These are phyloP conservation scores for Diadema setosum DNA, from an alignment of 35 echinoderm and acorn worm species.

Conservation along the genomic window DNA sequence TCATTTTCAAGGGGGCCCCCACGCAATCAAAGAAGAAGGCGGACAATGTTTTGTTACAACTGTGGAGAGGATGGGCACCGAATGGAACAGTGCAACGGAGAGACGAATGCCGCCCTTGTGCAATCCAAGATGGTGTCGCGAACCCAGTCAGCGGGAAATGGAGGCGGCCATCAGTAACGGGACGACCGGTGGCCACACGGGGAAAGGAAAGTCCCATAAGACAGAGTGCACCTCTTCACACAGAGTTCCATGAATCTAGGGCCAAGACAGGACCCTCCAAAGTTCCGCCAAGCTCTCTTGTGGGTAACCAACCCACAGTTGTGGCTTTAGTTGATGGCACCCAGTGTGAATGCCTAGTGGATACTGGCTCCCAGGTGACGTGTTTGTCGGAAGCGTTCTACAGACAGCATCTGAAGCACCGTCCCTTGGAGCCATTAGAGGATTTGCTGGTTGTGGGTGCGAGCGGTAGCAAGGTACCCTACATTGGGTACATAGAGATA, in stretches of 20 bases:
- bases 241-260: too few relatives aligned
- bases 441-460: slow-evolving; percentile 16
- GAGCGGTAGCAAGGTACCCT: slow-evolving; percentile 46
- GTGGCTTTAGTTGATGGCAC: not conserved
- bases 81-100: not conserved
- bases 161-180: too few relatives aligned
- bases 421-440: slow-evolving; percentile 6
- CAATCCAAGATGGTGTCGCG: not conserved
- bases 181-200: not conserved
- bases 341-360: not conserved
- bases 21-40: not conserved
- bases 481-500: slow-evolving; percentile 33
- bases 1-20: not conserved
- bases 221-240: too few relatives aligned
- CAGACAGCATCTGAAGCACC: not conserved
- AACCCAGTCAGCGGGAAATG: too few relatives aligned
- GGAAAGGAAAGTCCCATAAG: not conserved
- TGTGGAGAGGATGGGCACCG: slow-evolving; percentile 33
- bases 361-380: slow-evolving; percentile 57
- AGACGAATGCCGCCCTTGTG: not conserved
- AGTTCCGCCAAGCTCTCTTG: too few relatives aligned
- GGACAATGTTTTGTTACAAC: not conserved
- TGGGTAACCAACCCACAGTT: too few relatives aligned
- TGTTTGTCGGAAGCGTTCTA: too few relatives aligned
- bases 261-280: too few relatives aligned